phyloP scores from a whole-genome alignment of 1,140 invertebrate genomes.

The Wasmannia auropunctata region DNA sequence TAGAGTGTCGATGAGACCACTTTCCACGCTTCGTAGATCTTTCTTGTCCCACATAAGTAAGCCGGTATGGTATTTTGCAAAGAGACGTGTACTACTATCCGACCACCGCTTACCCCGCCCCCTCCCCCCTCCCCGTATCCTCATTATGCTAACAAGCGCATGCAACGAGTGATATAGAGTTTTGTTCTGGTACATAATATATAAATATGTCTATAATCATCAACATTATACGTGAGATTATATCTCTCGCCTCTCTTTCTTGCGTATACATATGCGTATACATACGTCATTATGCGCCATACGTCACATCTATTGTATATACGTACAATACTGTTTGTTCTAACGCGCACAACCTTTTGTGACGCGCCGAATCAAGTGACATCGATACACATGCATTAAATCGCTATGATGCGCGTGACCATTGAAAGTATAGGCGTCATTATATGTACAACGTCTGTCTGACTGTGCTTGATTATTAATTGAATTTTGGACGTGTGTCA shows the following conservation, averaged over 20 bases:
- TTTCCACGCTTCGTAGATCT: constrained; percentile 74
- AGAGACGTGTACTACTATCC: constrained; percentile 66
- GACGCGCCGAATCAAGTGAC: constrained; percentile 18
- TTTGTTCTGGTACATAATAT: constrained; percentile 68
- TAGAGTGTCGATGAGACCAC: constrained; percentile 63
- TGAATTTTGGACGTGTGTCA: background rate
- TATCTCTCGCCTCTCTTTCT: constrained; percentile 13
- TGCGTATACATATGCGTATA: constrained; percentile 30
- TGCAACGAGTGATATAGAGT: constrained; percentile 74
- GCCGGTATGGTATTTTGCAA: constrained; percentile 68
- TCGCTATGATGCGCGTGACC: background rate
- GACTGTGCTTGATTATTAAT: constrained; percentile 31
- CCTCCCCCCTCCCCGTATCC: too few species aligned
- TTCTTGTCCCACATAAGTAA: constrained; percentile 66
- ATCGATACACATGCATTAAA: constrained; percentile 8
- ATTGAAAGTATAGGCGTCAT: background rate
- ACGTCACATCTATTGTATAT: constrained; percentile 32
- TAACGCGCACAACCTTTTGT: constrained; percentile 28
- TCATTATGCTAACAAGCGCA: constrained; percentile 76
- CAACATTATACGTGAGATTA: constrained; percentile 46
- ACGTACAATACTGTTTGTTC: constrained; percentile 30
- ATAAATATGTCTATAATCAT: constrained; percentile 60
- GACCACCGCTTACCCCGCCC: constrained; percentile 73
- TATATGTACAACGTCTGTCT: background rate
- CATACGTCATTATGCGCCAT: constrained; percentile 24